Base-by-base conservation (phyloP, 2,113 vertebrate species). In the Periophthalmodon schlosseri region DNA sequence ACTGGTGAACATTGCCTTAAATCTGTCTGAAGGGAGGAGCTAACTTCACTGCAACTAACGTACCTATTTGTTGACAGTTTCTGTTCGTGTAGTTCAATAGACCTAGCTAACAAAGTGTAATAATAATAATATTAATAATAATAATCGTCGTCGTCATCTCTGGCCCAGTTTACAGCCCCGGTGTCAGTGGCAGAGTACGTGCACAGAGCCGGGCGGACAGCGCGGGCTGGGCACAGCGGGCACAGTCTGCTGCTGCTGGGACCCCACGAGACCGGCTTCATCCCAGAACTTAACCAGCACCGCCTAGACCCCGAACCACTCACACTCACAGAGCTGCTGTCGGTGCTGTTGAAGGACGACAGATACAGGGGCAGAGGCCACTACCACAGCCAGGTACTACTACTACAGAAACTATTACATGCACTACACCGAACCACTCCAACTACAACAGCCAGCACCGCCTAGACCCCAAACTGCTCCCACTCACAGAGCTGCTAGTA, bases 171-270 rank as follows among this genome's bases (percentile, higher is more conserved):
- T 84, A 96, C 90, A 0, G 95, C 97, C 44, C 96, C 98, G 0
- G 76, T 90, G 2, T 94, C 95, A 0, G 94, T 94, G 16, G 94
- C 95, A 0, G 97, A 97, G 36, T 99, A 99, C 68, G 93, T 99
- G 67, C 98, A 99, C 84, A 96, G 98, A 0, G 93, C 97, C 0
- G 98, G 98, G 3, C 95, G 98, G 36, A 99, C 97, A 0, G 97
- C 97, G 73, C 96, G 97, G 33, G 96, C 98, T 14, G 97, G 97
- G 82, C 93, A 91, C 63, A 82, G 14, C 69, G 98, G 98, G 84
- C 96, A 82, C 93, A 95, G 96, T 91, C 93, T 99, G 90, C 95
- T 99, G 79, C 93, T 99, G 88, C 95, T 99, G 88, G 95, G 93
- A 0, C 98, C 98, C 20, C 95, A 95, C 0, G 98, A 99, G 93